Conservation (phyloP, 2,797 vertebrate species). For the Nyctibius grandis region DNA sequence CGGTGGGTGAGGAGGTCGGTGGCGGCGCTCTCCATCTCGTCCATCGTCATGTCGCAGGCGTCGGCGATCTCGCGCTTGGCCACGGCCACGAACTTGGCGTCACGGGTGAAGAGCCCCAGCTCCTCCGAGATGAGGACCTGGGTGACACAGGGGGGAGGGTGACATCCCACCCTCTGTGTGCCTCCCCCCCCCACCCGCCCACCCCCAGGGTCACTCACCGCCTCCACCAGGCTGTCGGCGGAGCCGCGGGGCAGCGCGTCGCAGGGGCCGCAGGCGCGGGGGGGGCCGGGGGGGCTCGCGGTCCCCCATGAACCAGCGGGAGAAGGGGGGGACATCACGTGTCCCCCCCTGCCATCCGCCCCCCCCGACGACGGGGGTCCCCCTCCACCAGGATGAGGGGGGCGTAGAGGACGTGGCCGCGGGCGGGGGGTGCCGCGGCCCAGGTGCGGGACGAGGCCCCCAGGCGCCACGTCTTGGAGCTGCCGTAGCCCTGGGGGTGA, state of each 20-base stretch:
- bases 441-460: conserved; percentile 81
- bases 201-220: conserved; percentile 73
- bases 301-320: conserved; percentile 72
- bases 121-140: conserved; percentile 96
- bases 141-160: too few species aligned
- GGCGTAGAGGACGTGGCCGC: conserved; percentile 83
- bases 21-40: conserved; percentile 92
- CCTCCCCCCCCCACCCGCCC: too few species aligned
- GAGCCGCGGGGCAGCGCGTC: conserved; percentile 68
- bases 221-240: conserved; percentile 92
- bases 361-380: background rate
- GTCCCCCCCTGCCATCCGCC: conserved; percentile 71
- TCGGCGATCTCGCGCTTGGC: conserved; percentile 93
- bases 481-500: conserved; percentile 75
- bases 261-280: conserved; percentile 63
- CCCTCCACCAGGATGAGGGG: conserved; percentile 88
- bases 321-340: conserved; percentile 67
- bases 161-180: too few species aligned
- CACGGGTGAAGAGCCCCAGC: conserved; percentile 87
- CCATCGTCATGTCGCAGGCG: conserved; percentile 90
- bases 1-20: conserved; percentile 81
- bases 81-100: conserved; percentile 90
- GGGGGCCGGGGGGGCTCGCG: conserved; percentile 68
- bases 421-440: conserved; percentile 74
- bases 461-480: conserved; percentile 56